phyloP scores from a whole-genome alignment of 2,113 vertebrate species.

The Microtus oregoni region DNA sequence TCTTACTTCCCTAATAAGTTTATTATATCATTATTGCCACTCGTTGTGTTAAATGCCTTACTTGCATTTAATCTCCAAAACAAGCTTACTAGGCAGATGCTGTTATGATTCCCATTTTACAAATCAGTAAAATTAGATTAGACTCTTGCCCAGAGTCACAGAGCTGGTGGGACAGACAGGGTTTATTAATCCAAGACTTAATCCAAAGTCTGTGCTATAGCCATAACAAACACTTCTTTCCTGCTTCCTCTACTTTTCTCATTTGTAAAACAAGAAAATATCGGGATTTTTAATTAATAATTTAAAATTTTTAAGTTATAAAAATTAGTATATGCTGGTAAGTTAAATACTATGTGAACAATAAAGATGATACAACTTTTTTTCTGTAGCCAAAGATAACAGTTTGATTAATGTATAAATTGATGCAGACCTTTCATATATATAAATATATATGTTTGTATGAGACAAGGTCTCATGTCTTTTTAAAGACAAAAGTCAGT shows the following conservation, averaged over 20 bases:
- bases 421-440: background rate
- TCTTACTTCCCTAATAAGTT: background rate
- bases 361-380: slow-evolving; percentile 25
- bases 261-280: slow-evolving; percentile 49
- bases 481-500: no score
- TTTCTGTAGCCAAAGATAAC: slow-evolving; percentile 35
- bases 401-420: background rate
- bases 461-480: background rate
- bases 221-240: background rate
- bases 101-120: background rate
- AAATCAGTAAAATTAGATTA: slow-evolving; percentile 44
- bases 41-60: background rate
- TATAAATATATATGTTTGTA: background rate
- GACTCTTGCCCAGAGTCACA: background rate
- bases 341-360: background rate
- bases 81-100: background rate
- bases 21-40: background rate
- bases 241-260: slow-evolving; percentile 42
- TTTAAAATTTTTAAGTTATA: slow-evolving; percentile 27
- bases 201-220: background rate
- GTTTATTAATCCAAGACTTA: slow-evolving; percentile 5
- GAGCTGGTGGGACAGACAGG: background rate
- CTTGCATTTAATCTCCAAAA: background rate
- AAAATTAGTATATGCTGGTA: slow-evolving; percentile 22
- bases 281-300: slow-evolving; percentile 43